These are phyloP conservation scores for Microctenopoma stevenorrisi DNA, from an alignment of 2,797 vertebrate species.

Conservation along the genomic window DNA sequence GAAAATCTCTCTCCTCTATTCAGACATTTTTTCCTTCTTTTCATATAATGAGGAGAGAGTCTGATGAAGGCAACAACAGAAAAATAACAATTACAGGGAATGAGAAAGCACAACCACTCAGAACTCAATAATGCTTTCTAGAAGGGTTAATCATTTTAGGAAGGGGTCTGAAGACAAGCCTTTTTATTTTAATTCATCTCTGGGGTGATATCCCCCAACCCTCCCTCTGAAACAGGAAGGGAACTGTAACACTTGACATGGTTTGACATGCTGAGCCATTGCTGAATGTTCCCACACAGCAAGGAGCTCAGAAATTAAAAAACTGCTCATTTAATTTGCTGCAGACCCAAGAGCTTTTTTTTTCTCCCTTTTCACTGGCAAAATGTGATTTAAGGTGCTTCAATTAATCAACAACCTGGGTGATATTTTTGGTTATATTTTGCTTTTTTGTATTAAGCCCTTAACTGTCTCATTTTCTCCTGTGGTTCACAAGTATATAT, in stretches of 20 bases:
- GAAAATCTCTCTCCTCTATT: constrained; percentile 99
- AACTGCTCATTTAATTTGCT: constrained; percentile 73
- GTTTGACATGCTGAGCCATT: constrained; percentile 81
- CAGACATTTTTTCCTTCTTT: constrained; percentile 95
- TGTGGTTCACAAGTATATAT: not conserved
- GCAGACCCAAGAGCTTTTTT: constrained; percentile 24
- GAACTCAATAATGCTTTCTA: constrained; percentile 94
- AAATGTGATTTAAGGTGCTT: constrained; percentile 28
- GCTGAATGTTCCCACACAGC: constrained; percentile 85
- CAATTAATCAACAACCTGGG: constrained; percentile 1
- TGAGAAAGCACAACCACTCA: constrained; percentile 90
- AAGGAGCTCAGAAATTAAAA: constrained; percentile 70
- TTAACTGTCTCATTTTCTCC: not conserved
- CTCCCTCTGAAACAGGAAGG: constrained; percentile 81
- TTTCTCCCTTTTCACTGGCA: constrained; percentile 4
- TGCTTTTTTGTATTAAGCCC: not conserved
- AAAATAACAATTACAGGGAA: constrained; percentile 98
- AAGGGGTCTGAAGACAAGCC: constrained; percentile 87
- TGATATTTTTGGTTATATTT: not conserved
- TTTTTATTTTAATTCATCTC: constrained; percentile 88
- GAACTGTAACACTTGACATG: constrained; percentile 90
- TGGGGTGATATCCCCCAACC: constrained; percentile 82
- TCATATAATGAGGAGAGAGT: constrained; percentile 95
- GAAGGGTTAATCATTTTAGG: constrained; percentile 92
- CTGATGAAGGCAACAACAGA: constrained; percentile 95